phyloP scores from a whole-genome alignment of 2,113 vertebrate species.

The Columba livia region DNA sequence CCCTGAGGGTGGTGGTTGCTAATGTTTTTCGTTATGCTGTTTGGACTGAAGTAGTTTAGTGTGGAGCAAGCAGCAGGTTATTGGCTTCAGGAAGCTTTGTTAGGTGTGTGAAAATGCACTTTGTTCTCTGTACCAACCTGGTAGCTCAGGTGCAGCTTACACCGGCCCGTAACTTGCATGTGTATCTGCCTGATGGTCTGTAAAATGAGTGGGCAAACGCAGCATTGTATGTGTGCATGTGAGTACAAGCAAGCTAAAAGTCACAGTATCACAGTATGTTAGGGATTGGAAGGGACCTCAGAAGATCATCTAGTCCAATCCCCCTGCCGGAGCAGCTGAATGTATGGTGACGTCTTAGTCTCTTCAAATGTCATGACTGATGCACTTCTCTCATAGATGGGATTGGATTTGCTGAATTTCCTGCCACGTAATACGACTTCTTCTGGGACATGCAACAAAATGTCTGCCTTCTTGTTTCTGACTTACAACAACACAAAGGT shows the following conservation, averaged over 20 bases:
- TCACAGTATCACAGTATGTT: too few relatives aligned
- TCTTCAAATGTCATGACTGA: background rate
- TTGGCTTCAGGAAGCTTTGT: background rate
- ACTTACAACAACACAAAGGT: slow-evolving; percentile 38
- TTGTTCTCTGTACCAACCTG: background rate
- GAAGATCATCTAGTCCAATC: too few relatives aligned
- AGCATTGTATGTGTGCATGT: rapidly evolving
- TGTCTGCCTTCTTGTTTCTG: slow-evolving; percentile 73
- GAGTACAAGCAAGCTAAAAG: background rate
- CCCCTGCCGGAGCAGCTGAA: background rate
- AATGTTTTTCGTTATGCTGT: background rate
- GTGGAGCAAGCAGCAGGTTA: background rate
- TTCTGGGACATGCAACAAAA: slow-evolving; percentile 74
- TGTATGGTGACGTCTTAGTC: background rate
- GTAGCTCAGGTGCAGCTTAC: background rate
- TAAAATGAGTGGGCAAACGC: background rate
- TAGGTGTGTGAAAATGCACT: background rate
- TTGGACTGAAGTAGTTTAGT: background rate
- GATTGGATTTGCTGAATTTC: slow-evolving; percentile 78
- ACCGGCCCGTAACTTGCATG: rapidly evolving
- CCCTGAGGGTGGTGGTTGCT: background rate
- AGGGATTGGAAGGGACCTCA: too few relatives aligned
- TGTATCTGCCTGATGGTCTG: background rate
- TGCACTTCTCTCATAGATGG: slow-evolving; percentile 60
- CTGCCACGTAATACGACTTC: slow-evolving; percentile 66